Evolutionary conservation across 2,113 vertebrate genomes (phyloP).

Genomic region (Steatornis caripensis): DNA sequence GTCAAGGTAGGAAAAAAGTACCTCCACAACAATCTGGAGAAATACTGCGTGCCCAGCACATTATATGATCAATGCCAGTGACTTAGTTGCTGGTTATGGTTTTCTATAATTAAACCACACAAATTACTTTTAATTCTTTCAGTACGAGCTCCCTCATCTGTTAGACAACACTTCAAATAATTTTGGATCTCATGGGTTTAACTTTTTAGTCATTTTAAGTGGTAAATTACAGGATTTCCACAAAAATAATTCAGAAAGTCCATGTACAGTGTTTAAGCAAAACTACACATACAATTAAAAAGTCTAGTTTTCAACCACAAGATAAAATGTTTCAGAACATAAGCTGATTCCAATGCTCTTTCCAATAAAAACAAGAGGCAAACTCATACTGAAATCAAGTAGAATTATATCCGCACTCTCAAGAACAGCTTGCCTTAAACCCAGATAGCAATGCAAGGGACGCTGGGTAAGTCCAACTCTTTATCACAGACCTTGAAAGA

Average conservation of each 20-base stretch:
- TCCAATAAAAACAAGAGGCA: not conserved
- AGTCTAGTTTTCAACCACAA: not conserved
- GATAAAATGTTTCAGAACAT: not conserved
- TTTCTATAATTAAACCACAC: not conserved
- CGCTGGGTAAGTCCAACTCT: not conserved
- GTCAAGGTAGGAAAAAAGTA: not conserved
- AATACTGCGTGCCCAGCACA: not conserved
- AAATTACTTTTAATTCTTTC: not conserved
- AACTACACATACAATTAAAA: not conserved
- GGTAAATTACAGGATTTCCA: not conserved
- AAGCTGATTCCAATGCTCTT: not conserved
- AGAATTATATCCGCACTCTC: not conserved
- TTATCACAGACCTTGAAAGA: slow-evolving; percentile 6
- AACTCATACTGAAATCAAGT: not conserved
- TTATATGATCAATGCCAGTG: not conserved
- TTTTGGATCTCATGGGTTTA: not conserved
- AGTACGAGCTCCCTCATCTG: not conserved
- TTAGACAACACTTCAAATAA: not conserved
- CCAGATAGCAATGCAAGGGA: not conserved
- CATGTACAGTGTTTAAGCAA: not conserved
- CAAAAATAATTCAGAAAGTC: not conserved
- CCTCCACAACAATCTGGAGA: not conserved
- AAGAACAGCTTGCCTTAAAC: not conserved
- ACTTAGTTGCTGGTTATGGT: not conserved
- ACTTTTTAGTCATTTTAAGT: not conserved